Evolutionary conservation across 2,888 invertebrate species (phyloP), one percentile per base, ranked within the genome.

Genomic region (Tribolium freemani): DNA sequence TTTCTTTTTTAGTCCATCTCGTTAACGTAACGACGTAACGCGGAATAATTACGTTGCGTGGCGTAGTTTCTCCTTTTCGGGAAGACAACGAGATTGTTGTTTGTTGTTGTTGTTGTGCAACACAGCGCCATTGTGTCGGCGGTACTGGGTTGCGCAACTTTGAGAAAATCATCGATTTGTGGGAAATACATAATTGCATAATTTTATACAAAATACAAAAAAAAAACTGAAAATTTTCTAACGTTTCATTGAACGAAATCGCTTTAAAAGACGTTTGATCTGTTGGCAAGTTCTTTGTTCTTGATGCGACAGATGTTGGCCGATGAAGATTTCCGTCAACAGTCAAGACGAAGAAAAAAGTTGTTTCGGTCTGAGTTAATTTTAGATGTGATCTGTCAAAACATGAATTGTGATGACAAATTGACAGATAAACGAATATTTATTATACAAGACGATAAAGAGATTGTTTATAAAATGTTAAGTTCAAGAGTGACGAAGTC

Each of bases 21-120:
- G 63, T 63, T 63, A 63, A 63, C 63, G 63, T 38, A 63, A 53
- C 63, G 38, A 63, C 51, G 50, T 16, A 63, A 26, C 11, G 63
- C 44, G 44, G 45, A 20, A 26, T 48, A 26, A 46, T 48, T 58
- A 20, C 57, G 45, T 58, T 58, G 20, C 45, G 56, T 11, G 5
- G 26, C 38, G 45, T 44, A n/a, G 57, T 60, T 48, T 60, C 60
- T 60, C 60, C 60, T 45, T 60, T 60, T 60, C 20, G 46, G 60
- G 60, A 60, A 58, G 31, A 60, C 45, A 60, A 38, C 38, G 38
- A 38, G 38, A 38, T 38, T 38, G 38, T 38, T 38, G n/a, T n/a
- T n/a, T n/a, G 38, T 16, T 16, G 16, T 16, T 10, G 45, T 20
- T 30, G 30, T 54, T 60, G 46, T 16, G 46, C 46, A 46, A 60